These are phyloP conservation scores for Brachionus sp. DNA, from an alignment of 1,140 invertebrate genomes.

Conservation along the genomic window DNA sequence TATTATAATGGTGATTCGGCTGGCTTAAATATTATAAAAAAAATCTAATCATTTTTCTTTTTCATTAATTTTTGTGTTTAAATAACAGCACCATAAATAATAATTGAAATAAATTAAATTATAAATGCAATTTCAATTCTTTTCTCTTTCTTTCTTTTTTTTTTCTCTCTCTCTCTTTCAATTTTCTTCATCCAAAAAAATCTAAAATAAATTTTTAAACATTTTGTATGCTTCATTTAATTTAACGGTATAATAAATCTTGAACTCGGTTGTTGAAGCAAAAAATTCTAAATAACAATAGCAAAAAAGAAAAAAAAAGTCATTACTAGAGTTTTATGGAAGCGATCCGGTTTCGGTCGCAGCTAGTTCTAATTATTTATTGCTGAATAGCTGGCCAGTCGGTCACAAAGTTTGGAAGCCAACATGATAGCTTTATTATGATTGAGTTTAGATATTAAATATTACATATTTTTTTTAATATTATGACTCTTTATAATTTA, in stretches of 20 bases:
- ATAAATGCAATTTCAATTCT: conserved; percentile 13
- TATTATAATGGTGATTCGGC: conserved; percentile 34
- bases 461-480: conserved; percentile 30
- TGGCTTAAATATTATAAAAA: conserved; percentile 32
- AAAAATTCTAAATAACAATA: not conserved
- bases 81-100: conserved; percentile 45
- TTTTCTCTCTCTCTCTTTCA: not conserved
- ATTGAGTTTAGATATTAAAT: not conserved
- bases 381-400: not conserved
- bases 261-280: conserved; percentile 9
- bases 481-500: not conserved
- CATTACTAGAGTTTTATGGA: not conserved
- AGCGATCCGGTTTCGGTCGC: conserved; percentile 8
- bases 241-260: conserved; percentile 42
- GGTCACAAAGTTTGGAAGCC: not conserved
- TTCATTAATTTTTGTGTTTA: conserved; percentile 41
- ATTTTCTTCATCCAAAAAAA: conserved; percentile 33
- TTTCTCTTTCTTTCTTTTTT: not conserved
- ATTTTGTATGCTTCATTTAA: conserved; percentile 43
- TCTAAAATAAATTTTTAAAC: not conserved
- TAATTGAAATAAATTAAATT: conserved; percentile 45
- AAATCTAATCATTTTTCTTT: conserved; percentile 35
- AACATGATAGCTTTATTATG: conserved; percentile 8
- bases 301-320: not conserved
- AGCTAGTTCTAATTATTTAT: conserved; percentile 28